These are phyloP conservation scores for Cantharis flavilabris DNA, from an alignment of 2,888 invertebrate genomes.

Conservation along the genomic window DNA sequence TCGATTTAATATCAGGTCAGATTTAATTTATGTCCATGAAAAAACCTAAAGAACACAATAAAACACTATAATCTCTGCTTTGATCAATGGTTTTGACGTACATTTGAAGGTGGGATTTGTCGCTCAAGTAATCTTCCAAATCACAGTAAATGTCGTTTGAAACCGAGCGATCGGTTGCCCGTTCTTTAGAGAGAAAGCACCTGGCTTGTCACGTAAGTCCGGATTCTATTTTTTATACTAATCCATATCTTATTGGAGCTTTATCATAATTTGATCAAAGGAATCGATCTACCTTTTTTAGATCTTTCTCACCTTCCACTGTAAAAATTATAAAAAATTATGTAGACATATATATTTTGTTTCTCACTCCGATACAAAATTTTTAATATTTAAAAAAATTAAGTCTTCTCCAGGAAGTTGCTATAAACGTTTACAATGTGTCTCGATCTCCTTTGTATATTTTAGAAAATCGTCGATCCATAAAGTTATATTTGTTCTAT, in stretches of 20 bases:
- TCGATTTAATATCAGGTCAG: neutral
- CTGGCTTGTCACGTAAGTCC: conserved; percentile 31
- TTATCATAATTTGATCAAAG: conserved; percentile 31
- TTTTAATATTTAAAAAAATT: neutral
- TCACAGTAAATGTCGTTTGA: conserved; percentile 22
- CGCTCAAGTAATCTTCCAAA: conserved; percentile 24
- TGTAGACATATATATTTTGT: neutral
- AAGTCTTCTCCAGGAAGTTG: neutral
- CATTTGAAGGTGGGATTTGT: conserved; percentile 22
- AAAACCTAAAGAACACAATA: neutral
- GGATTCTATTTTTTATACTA: conserved; percentile 32
- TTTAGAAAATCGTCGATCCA: conserved; percentile 15
- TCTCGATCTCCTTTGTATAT: neutral
- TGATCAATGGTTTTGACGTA: conserved; percentile 1
- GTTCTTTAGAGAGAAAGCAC: conserved; percentile 13
- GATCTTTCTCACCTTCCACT: neutral
- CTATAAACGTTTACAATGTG: neutral
- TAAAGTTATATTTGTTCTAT: conserved; percentile 13
- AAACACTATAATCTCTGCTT: conserved; percentile 3
- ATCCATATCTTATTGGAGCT: conserved; percentile 31
- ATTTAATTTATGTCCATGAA: neutral
- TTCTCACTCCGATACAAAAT: neutral
- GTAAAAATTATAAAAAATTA: neutral
- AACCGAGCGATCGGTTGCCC: conserved; percentile 9
- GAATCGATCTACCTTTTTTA: conserved; percentile 29